Evolutionary conservation across 2,888 invertebrate species (phyloP).

Genomic region (Cecidostiba fungosa): DNA sequence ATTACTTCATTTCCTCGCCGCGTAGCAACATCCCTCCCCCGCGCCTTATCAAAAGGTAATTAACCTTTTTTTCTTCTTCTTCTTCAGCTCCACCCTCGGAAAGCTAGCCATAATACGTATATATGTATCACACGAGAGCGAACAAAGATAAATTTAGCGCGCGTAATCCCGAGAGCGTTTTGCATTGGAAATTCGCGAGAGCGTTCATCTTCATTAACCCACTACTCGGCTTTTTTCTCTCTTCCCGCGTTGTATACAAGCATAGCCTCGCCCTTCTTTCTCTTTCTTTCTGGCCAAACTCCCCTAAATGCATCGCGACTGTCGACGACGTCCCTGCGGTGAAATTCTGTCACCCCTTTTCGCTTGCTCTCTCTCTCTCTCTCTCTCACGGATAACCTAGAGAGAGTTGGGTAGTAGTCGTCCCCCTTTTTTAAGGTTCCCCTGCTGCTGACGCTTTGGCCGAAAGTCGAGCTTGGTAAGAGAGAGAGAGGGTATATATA

Average conservation of each 20-base stretch:
- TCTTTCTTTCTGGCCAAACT: slow-evolving; percentile 21
- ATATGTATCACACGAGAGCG: neutral
- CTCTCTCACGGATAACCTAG: slow-evolving; percentile 33
- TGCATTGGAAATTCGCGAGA: slow-evolving; percentile 58
- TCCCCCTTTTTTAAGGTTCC: slow-evolving; percentile 43
- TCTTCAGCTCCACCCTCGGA: neutral
- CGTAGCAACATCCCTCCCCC: neutral
- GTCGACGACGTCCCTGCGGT: slow-evolving; percentile 51
- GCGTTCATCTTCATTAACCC: slow-evolving; percentile 62
- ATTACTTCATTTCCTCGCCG: slow-evolving; percentile 39
- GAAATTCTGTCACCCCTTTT: slow-evolving; percentile 57
- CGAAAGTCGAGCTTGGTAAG: slow-evolving; percentile 23
- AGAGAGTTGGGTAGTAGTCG: neutral
- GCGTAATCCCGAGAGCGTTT: slow-evolving; percentile 42
- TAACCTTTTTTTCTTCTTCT: slow-evolving; percentile 36
- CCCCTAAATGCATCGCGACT: slow-evolving; percentile 41
- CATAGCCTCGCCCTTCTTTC: neutral
- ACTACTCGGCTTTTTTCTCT: slow-evolving; percentile 48
- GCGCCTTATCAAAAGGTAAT: slow-evolving; percentile 59
- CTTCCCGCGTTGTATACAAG: neutral
- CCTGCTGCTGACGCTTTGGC: neutral
- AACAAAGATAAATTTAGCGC: slow-evolving; percentile 53
- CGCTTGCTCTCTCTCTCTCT: slow-evolving; percentile 32
- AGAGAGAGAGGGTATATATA: neutral
- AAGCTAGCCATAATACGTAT: neutral